Evolutionary conservation across 2,113 vertebrate species (phyloP), one percentile per base, ranked within the genome.

Genomic region (Melanerpes aurifrons): DNA sequence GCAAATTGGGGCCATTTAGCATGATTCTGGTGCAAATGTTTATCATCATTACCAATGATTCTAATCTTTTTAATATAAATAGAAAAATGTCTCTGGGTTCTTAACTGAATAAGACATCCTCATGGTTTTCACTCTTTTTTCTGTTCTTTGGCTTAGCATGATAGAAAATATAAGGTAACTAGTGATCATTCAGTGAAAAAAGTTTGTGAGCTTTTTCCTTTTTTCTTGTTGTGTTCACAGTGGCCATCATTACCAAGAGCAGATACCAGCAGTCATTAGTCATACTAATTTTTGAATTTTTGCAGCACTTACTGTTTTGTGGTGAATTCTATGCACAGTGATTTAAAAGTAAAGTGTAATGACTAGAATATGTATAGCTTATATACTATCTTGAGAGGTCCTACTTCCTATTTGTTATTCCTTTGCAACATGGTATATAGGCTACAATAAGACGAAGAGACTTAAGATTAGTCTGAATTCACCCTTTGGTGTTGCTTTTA

Each of bases 141-240:
- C 43, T 45, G 43, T 45, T 45, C 43, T 45, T 16, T 15, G 15
- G 43, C 43, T 45, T 45, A 45, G 43, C 43, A 45, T 45, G 43
- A 53, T 50, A 37, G 7, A 32, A 54, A 50, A 47, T 31, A 64
- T 15, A 31, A 53, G 1, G 6, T 37, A 81, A 68, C 8, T 47
- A 14, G 15, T 75, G 31, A 57, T 62, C 4, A 24, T 21, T 24
- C 6, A 53, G 4, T 40, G 43, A 73, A 57, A 68, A 5, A 53
- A 29, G 5, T 5, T 48, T 14, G 1, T 17, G 1, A 9, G 50
- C 15, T 54, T 1, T 32, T 72, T 13, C 1, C 37, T 16, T 18
- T 13, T 22, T 37, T 40, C 11, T 35, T 57, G 5, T 32, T 54
- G 10, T n/a, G 1, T 1, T 15, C 18, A 15, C 14, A 25, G 28